Base-by-base conservation (phyloP, 2,797 vertebrate genomes). In the Esox lucius region DNA sequence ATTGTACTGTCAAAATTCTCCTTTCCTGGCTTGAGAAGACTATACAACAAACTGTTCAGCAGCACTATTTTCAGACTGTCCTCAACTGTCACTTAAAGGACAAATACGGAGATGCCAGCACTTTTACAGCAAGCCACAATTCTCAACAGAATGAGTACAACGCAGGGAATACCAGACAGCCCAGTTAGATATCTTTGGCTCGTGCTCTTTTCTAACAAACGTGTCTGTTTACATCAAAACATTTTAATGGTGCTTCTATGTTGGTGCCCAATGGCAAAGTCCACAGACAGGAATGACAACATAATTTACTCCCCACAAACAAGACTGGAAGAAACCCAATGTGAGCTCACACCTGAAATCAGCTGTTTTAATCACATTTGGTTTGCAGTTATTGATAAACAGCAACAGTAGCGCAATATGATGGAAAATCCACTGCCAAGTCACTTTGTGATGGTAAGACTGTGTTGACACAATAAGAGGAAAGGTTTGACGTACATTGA, bases 391-490 rank as follows among this genome's bases (percentile, higher is more conserved):
- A 16, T 49, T 49, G 3, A 49, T 49, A 17, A 17, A 49, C 17
- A 49, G 19, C 49, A 19, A 5, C 19, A 51, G 4, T 19, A 51
- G 49, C 51, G 16, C 49, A 51, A 15, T 16, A 51, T 16, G 49
- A 51, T 16, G 49, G 16, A 51, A 51, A 51, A 7, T 51, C 49
- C 53, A 31, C 28, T 62, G 39, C 46, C 39, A 39, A 31, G 16
- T 35, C 28, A 56, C 48, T 39, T 62, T n/a, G 61, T 31, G 66
- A 39, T 7, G 77, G 71, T 56, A 62, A 77, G 78, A 71, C 71
- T 81, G 75, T 73, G 78, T n/a, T n/a, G 65, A 75, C 72, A 92
- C 87, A 91, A 90, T 89, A 83, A 75, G 81, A 78, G 86, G 87
- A 93, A 88, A 86, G 86, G 85, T 88, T 87, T 83, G 59, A 70